phyloP scores from a whole-genome alignment of 2,113 vertebrate species.

The Eudyptes chrysolophus region DNA sequence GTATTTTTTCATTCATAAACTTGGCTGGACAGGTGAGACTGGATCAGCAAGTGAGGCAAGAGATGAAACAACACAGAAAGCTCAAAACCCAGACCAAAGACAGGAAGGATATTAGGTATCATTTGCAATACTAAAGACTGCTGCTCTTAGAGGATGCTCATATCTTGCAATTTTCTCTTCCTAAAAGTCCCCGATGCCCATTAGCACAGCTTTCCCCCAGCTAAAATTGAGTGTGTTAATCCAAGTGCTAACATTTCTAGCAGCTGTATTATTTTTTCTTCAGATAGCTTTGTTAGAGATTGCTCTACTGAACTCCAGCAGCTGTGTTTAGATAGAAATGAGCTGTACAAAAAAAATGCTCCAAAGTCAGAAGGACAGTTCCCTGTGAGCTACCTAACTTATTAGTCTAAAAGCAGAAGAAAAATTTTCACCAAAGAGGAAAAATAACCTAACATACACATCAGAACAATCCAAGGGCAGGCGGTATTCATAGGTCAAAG shows the following conservation, averaged over 20 bases:
- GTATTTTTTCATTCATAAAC: neutral
- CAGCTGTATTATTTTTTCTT: neutral
- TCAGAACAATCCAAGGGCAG: neutral
- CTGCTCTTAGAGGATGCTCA: neutral
- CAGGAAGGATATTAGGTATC: neutral
- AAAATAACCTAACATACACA: neutral
- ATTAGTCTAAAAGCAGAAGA: neutral
- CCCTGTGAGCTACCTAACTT: neutral
- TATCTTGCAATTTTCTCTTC: neutral
- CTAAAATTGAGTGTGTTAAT: conserved; percentile 7
- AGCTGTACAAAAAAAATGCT: neutral
- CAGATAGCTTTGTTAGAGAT: neutral
- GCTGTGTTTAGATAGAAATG: neutral
- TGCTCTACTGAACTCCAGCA: neutral
- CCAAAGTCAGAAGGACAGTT: neutral
- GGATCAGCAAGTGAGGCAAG: neutral
- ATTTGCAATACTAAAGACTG: neutral
- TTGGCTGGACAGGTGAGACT: neutral
- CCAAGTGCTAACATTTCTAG: neutral
- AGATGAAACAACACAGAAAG: neutral
- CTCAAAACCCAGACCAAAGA: neutral
- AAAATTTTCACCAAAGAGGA: neutral
- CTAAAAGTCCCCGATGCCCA: neutral
- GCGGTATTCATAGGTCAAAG: neutral
- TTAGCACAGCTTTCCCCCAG: neutral